Evolutionary conservation across 2,113 vertebrate genomes (phyloP), one percentile per base, ranked within the genome.

Genomic region (Oreotrochilus melanogaster): DNA sequence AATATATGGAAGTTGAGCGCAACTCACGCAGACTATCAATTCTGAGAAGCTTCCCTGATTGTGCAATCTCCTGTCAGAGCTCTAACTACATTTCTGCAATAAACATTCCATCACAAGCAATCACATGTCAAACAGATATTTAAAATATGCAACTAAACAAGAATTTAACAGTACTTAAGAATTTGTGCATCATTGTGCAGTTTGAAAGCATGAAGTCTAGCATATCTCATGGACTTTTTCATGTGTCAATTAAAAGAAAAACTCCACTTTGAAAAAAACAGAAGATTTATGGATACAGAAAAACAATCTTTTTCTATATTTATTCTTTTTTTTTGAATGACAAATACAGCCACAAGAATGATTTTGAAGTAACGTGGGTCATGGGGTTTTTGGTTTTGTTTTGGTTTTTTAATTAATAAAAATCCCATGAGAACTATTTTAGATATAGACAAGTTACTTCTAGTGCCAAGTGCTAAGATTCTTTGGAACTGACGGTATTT

Each of bases 41-140:
- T 56, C 47, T 71, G 65, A 80, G 47, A 78, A 72, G 53, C 76
- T 75, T 89, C 97, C 96, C 94, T 9, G 90, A 98, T 97, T 98
- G 98, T 88, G 91, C 98, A 98, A 98, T 90, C 98, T 98, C 98
- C 97, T 98, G 97, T 78, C 98, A 97, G 39, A 98, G 96, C 90
- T 97, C 91, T 92, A 93, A 85, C 97, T 98, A 93, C 92, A 96
- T 95, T 95, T 98, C 98, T 98, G 95, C 98, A 73, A 76, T 37
- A 86, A 96, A 95, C 97, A 98, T 98, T 98, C 98, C 98, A 96
- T 78, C 97, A 97, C 98, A 98, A 98, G 98, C 98, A 98, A 95
- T 97, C 97, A 98, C 98, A 98, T n/a, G 96, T 98, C 98, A 98
- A 97, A 96, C 21, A 98, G 98, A 98, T 97, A 99, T 98, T 98